Percentiles rank a stretch among this genome's conserved stretches.
Evolutionary conservation across 2,888 invertebrate species (phyloP).

Genomic region (Cephus rjabovi): DNA sequence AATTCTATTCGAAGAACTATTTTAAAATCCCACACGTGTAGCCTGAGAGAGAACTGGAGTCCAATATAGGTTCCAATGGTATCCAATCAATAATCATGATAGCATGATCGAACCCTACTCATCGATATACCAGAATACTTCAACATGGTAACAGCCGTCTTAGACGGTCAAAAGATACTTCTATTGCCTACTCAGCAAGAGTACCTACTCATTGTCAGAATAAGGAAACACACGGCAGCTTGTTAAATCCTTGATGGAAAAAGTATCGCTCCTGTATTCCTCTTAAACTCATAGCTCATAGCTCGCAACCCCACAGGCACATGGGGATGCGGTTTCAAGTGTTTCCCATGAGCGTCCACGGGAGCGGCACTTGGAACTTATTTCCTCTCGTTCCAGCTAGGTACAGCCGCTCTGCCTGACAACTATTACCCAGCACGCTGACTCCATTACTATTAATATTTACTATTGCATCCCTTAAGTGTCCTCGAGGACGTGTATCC

Average conservation of each 20-base stretch:
- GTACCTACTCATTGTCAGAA: background rate
- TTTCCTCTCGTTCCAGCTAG: slow-evolving; percentile 13
- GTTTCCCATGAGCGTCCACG: slow-evolving; percentile 60
- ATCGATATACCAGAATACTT: background rate
- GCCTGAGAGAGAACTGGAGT: background rate
- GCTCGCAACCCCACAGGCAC: background rate
- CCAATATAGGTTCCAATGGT: background rate
- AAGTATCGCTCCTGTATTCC: background rate
- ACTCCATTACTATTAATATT: slow-evolving; percentile 51
- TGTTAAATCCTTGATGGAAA: background rate
- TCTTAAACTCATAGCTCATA: background rate
- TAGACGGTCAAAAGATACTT: background rate
- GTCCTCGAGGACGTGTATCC: slow-evolving; percentile 47
- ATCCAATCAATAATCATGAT: background rate
- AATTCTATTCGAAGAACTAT: background rate
- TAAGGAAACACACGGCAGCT: background rate
- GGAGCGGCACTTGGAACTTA: background rate
- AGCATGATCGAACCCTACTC: background rate
- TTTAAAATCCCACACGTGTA: background rate
- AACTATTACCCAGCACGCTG: slow-evolving; percentile 47
- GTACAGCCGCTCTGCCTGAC: slow-evolving; percentile 36
- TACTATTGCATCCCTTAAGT: slow-evolving; percentile 50
- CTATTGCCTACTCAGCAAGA: background rate
- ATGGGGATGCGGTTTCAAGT: slow-evolving; percentile 47
- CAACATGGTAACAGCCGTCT: background rate